Base-by-base conservation (phyloP, 2,113 vertebrate species). In the Canis aureus region DNA sequence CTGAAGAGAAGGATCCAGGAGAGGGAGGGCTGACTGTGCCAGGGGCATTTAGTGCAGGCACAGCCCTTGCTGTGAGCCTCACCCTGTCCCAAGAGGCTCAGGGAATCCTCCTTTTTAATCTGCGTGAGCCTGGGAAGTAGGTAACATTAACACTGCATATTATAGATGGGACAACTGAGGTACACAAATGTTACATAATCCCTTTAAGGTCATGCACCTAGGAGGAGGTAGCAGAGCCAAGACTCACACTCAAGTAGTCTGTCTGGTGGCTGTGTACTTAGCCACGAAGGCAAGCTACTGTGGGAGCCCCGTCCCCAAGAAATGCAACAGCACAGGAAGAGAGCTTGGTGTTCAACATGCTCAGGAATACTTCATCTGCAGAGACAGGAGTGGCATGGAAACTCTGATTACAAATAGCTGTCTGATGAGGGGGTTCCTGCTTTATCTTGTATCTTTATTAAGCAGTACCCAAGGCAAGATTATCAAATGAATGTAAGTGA, bases 11-110 rank as follows among this genome's bases (percentile, higher is more conserved):
- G n/a, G 10, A 73, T 23, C 20, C 69, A 16, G 38, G 38, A 78
- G 12, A 78, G n/a, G 43, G 32, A 22, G 25, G 16, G 49, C 35
- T 16, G 6, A 17, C 0, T 2, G 0, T 8, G 35, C 11, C n/a
- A 38, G 19, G 19, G 11, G 17, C 57, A 15, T 11, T 43, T 19
- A 27, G 60, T 1, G 16, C 25, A 25, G 71, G 32, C 64, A 38
- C 13, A 12, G 19, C 13, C 16, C n/a, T 57, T 29, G 19, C 25
- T 59, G 9, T 2, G 59, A 32, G 49, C 49, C 25, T 60, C 1
- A 0, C 29, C 55, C 27, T 20, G 17, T 17, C 64, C n/a, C 43
- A 5, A 22, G 51, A 12, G 8, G 5, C 13, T 76, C 60, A 49
- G 9, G 29, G 16, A 93, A 57, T 20, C 10, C 8, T 13, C 32